Percentiles rank a stretch among this genome's conserved stretches.
Conservation (phyloP, 2,113 vertebrate species). For the Lasiurus cinereus region DNA sequence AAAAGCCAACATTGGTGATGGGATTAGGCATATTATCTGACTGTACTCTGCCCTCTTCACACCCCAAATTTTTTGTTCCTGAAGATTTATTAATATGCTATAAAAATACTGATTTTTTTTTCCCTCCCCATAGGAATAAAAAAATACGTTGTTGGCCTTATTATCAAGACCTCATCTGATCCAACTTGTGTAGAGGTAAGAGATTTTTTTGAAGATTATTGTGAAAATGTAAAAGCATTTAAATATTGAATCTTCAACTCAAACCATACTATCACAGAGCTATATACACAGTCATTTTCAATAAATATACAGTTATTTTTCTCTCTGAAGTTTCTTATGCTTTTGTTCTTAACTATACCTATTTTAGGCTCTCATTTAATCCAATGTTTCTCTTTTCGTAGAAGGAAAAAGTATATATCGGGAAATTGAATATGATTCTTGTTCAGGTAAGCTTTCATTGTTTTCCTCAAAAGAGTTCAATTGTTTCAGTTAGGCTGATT, state of each 20-base stretch:
- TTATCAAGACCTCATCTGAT: slow-evolving; percentile 98
- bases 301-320: not conserved
- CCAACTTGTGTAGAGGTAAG: slow-evolving; percentile 95
- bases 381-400: slow-evolving; percentile 78
- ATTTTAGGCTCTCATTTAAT: slow-evolving; percentile 17
- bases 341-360: not conserved
- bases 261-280: not conserved
- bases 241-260: not conserved
- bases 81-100: not conserved
- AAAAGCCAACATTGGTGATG: not conserved
- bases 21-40: not conserved
- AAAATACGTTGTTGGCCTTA: slow-evolving; percentile 98
- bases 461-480: not conserved
- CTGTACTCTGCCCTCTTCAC: not conserved
- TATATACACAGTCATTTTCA: not conserved
- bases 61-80: not conserved
- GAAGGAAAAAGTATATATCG: slow-evolving; percentile 98
- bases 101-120: slow-evolving; percentile 53
- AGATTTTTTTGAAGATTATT: slow-evolving; percentile 49
- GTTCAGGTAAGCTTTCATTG: slow-evolving; percentile 92
- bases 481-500: not conserved
- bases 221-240: not conserved
- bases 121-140: slow-evolving; percentile 93
- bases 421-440: slow-evolving; percentile 99
- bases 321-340: not conserved